Percentiles rank a stretch among this genome's conserved stretches.
Evolutionary conservation across 2,113 vertebrate species (phyloP).

Genomic region (Festucalex cinctus): DNA sequence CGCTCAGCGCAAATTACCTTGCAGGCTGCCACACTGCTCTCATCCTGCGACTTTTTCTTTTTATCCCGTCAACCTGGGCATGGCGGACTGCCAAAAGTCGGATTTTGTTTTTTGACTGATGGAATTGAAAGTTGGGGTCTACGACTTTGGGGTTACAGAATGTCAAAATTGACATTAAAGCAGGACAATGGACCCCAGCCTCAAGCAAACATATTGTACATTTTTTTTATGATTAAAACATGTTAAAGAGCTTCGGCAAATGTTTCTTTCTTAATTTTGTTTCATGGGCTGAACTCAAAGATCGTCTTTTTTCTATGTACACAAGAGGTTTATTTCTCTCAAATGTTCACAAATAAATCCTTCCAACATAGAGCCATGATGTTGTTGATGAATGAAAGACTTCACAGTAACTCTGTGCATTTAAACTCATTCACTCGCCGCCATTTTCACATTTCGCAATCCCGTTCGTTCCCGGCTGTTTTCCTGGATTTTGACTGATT

Average conservation of each 20-base stretch:
- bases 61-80: conserved; percentile 40
- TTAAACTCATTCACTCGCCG: too few relatives aligned
- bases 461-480: too few relatives aligned
- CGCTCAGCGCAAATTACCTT: conserved; percentile 40
- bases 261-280: too few relatives aligned
- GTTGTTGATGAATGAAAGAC: too few relatives aligned
- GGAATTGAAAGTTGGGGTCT: conserved; percentile 44
- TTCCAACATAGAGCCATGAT: too few relatives aligned
- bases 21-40: conserved; percentile 25
- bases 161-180: conserved; percentile 24
- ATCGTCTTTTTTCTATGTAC: too few relatives aligned
- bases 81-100: conserved; percentile 42
- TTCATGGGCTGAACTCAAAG: too few relatives aligned
- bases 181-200: conserved; percentile 12
- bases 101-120: conserved; percentile 53
- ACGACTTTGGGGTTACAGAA: conserved; percentile 29
- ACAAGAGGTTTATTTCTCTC: too few relatives aligned
- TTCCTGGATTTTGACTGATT: too few relatives aligned
- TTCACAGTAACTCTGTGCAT: too few relatives aligned
- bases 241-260: conserved; percentile 1
- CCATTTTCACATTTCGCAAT: too few relatives aligned
- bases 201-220: background rate
- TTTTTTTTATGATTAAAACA: conserved; percentile 4
- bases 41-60: conserved; percentile 29
- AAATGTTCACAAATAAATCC: too few relatives aligned